Evolutionary conservation across 2,888 invertebrate genomes (phyloP), one percentile per base, ranked within the genome.

Genomic region (Girardia tigrina): DNA sequence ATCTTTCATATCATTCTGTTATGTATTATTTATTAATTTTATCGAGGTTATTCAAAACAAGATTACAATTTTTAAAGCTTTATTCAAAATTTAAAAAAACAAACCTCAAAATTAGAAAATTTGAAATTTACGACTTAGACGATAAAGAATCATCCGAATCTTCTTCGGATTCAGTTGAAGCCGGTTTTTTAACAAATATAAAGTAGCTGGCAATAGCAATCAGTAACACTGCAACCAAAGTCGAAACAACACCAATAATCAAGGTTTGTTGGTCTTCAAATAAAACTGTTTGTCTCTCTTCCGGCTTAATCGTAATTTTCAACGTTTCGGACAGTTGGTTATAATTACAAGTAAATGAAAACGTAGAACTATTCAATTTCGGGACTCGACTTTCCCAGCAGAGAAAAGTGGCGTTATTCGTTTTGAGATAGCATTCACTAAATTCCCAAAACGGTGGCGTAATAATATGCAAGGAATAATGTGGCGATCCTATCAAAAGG

Each of bases 201-300:
- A 56, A 56, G n/a, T 56, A 56, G n/a, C 56, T 56, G 4, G 56
- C 56, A 56, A 56, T 23, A 56, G 56, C 56, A 56, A 56, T 56
- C 4, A 56, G 56, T 56, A 56, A 56, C n/a, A 56, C 23, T 6
- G 56, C 56, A 56, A 56, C 6, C 56, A 56, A 56, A 12, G 56
- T 56, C 4, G 56, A 56, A 12, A 56, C 56, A 8, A 56, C 56
- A 12, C 56, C 56, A 56, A 56, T 56, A n/a, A 56, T 56, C 23
- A 56, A 56, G 6, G 56, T 56, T 56, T 56, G 56, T 56, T 56
- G 56, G 23, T 56, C 56, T 56, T 56, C 56, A 56, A 56, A 56
- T 16, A 56, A 56, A 20, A 23, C n/a, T 20, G 23, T 20, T 16
- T 56, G 56, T 56, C 23, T 56, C 56, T 56, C 56, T n/a, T 56